Percentiles rank a stretch among this genome's conserved stretches.
phyloP scores from a whole-genome alignment of 2,888 invertebrate genomes.

The Cataglyphis rosenhaueri region DNA sequence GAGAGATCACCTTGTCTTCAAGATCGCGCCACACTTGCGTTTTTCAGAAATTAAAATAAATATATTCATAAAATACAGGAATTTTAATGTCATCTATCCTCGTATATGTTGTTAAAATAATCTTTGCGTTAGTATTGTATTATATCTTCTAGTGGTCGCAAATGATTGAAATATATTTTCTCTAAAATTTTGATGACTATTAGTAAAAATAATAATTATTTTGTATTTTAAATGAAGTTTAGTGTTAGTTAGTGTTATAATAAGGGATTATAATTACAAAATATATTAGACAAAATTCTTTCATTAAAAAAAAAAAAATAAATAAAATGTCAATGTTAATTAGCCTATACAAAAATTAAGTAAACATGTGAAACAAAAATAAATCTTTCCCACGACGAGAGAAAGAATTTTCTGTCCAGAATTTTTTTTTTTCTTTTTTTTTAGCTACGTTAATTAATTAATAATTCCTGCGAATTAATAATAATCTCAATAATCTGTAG shows the following conservation, averaged over 20 bases:
- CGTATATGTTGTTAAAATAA: neutral
- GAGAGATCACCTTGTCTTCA: conserved; percentile 60
- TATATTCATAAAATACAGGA: conserved; percentile 21
- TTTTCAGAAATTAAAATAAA: conserved; percentile 23
- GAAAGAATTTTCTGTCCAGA: neutral
- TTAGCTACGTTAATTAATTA: neutral
- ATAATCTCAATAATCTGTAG: neutral
- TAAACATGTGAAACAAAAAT: neutral
- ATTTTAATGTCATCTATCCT: neutral
- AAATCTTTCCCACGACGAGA: neutral
- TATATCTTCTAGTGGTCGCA: neutral
- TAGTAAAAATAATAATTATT: neutral
- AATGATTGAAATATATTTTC: neutral
- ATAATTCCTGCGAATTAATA: neutral
- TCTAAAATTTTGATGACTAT: neutral
- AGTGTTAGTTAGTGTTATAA: neutral
- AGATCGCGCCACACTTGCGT: conserved; percentile 48
- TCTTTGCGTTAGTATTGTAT: neutral
- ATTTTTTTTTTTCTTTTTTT: neutral
- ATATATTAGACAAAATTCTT: neutral
- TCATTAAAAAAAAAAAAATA: neutral
- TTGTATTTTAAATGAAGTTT: neutral
- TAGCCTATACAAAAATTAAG: neutral
- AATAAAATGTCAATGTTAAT: neutral
- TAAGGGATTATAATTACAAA: neutral